Conservation (phyloP, 2,113 vertebrate species). For the Chloropsis cyanopogon region DNA sequence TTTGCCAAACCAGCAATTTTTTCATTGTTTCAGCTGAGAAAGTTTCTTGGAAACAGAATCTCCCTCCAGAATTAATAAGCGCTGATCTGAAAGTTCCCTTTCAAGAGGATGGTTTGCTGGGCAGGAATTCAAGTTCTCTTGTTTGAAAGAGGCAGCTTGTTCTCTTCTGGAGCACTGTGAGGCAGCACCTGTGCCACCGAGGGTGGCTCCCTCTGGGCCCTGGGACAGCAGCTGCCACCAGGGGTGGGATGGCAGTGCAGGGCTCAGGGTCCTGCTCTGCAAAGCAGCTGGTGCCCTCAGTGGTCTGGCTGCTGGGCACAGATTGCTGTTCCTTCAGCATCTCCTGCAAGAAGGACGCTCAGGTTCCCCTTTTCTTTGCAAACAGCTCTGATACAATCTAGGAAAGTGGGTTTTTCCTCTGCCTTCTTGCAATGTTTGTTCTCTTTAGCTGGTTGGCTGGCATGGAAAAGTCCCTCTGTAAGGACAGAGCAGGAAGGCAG, state of each 20-base stretch:
- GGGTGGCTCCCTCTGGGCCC: neutral
- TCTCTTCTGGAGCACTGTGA: neutral
- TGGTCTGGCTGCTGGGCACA: neutral
- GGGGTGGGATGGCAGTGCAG: rapidly evolving
- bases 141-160: neutral
- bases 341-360: neutral
- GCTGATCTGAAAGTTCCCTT: conserved; percentile 37
- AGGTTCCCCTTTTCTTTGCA: neutral
- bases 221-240: neutral
- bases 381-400: neutral
- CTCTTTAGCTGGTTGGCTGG: neutral
- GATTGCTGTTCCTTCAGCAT: neutral
- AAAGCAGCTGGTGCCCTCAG: neutral
- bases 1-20: conserved; percentile 22
- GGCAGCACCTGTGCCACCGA: neutral
- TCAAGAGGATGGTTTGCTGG: neutral
- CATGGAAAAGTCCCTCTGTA: neutral
- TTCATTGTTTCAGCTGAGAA: conserved; percentile 22
- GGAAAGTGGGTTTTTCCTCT: neutral
- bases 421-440: neutral
- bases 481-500: neutral
- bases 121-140: conserved; percentile 20
- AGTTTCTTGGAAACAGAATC: conserved; percentile 44
- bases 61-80: conserved; percentile 10
- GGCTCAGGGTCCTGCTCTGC: neutral